These are phyloP conservation scores for Cremastobaeus sp. DNA, from an alignment of 2,888 invertebrate genomes.

Conservation along the genomic window DNA sequence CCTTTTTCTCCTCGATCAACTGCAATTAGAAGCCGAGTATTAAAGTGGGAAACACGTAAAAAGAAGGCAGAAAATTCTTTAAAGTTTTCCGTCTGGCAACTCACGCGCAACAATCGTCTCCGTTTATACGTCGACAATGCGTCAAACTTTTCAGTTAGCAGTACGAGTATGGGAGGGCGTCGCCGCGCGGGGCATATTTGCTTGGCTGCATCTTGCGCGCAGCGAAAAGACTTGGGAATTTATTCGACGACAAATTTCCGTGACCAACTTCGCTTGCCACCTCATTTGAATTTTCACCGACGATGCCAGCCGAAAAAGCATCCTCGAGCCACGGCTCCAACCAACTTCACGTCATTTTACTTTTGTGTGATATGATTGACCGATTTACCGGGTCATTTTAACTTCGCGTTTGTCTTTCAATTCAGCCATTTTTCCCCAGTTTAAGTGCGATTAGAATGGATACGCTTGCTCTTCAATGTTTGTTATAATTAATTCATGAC, in stretches of 20 bases:
- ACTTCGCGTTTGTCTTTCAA: too few relatives aligned
- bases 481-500: too few relatives aligned
- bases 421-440: too few relatives aligned
- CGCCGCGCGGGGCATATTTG: constrained; percentile 66
- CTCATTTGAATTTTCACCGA: constrained; percentile 71
- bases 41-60: constrained; percentile 59
- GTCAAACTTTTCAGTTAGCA: constrained; percentile 71
- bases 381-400: constrained; percentile 19
- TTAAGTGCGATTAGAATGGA: too few relatives aligned
- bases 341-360: constrained; percentile 33
- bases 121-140: constrained; percentile 74
- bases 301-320: constrained; percentile 41
- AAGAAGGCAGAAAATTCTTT: constrained; percentile 56
- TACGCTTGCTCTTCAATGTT: too few relatives aligned
- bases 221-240: constrained; percentile 70
- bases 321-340: constrained; percentile 12
- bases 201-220: constrained; percentile 65
- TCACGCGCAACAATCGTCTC: constrained; percentile 71
- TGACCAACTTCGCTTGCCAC: constrained; percentile 48
- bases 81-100: constrained; percentile 61
- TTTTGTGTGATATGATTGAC: constrained; percentile 42
- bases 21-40: constrained; percentile 61
- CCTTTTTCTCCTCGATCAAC: constrained; percentile 51
- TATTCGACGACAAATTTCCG: constrained; percentile 69
- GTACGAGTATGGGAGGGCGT: constrained; percentile 61